These are phyloP conservation scores for Megamerina dolium DNA, from an alignment of 2,888 invertebrate genomes.

Conservation along the genomic window DNA sequence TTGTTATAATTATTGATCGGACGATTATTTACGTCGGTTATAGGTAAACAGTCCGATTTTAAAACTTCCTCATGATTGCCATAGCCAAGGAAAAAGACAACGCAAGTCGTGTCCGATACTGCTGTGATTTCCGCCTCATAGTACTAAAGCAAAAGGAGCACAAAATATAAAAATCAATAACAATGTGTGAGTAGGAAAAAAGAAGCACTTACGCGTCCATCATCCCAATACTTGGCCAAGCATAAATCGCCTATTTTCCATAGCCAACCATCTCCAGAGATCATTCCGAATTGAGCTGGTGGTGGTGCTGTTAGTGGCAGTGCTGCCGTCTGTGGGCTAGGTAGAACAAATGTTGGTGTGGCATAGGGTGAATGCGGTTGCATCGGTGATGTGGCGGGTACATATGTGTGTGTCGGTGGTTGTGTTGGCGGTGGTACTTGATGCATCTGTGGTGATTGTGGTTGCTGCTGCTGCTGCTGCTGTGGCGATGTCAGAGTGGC, in stretches of 20 bases:
- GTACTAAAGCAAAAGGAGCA: too few relatives aligned
- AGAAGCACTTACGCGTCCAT: conserved; percentile 75
- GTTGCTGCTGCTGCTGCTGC: conserved; percentile 17
- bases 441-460: conserved; percentile 8
- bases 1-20: conserved; percentile 32
- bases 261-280: conserved; percentile 43
- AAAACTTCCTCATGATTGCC: conserved; percentile 87
- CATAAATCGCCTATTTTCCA: conserved; percentile 80
- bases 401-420: conserved; percentile 6
- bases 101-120: conserved; percentile 74
- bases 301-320: conserved; percentile 10
- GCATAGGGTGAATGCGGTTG: conserved; percentile 13
- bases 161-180: too few relatives aligned
- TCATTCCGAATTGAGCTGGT: conserved; percentile 59
- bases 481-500: conserved; percentile 15
- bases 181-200: too few relatives aligned
- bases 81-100: conserved; percentile 81
- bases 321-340: conserved; percentile 35
- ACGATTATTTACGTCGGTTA: conserved; percentile 46
- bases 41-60: conserved; percentile 72
- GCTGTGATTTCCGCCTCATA: conserved; percentile 79
- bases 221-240: conserved; percentile 90
- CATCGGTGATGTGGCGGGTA: conserved; percentile 14
- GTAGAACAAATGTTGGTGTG: conserved; percentile 10
- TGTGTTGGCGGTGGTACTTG: conserved; percentile 13